Evolutionary conservation across 2,113 vertebrate species (phyloP).

Genomic region (Brachyistius frenatus): DNA sequence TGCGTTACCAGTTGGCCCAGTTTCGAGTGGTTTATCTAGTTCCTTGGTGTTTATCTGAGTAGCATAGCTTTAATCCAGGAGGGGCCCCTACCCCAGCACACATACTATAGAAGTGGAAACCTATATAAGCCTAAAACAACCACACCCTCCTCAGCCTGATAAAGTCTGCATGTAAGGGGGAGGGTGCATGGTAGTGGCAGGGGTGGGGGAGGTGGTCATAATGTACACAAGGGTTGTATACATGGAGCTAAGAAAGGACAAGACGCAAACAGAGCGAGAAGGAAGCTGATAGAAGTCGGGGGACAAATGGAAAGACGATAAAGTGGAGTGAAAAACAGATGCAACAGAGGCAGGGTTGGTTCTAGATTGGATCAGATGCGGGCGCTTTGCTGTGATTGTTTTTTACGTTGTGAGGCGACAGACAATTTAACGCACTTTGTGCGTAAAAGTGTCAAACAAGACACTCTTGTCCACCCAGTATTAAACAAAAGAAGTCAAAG

Average conservation of each 20-base stretch:
- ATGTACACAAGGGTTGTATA: conserved; percentile 43
- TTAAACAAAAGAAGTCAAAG: too few relatives aligned
- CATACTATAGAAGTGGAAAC: conserved; percentile 67
- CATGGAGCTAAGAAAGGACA: conserved; percentile 12
- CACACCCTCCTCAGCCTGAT: conserved; percentile 68
- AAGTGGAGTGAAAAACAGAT: neutral
- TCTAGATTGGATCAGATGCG: too few relatives aligned
- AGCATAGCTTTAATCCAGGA: conserved; percentile 68
- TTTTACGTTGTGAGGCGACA: too few relatives aligned
- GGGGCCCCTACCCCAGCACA: conserved; percentile 42
- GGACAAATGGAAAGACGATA: conserved; percentile 12
- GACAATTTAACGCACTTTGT: too few relatives aligned
- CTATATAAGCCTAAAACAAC: conserved; percentile 42
- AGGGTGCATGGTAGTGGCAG: conserved; percentile 11
- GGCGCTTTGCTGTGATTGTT: too few relatives aligned
- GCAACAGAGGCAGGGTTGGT: too few relatives aligned
- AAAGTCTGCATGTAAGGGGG: conserved; percentile 36
- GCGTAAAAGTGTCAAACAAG: too few relatives aligned
- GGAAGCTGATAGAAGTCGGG: conserved; percentile 5
- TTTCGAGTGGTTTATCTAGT: conserved; percentile 66
- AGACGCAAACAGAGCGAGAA: neutral
- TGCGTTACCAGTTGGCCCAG: conserved; percentile 64
- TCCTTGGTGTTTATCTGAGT: conserved; percentile 67
- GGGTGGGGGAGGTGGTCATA: conserved; percentile 7
- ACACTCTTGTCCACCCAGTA: too few relatives aligned